Conservation (phyloP, 2,888 invertebrate genomes). For the Lithophane leautieri region DNA sequence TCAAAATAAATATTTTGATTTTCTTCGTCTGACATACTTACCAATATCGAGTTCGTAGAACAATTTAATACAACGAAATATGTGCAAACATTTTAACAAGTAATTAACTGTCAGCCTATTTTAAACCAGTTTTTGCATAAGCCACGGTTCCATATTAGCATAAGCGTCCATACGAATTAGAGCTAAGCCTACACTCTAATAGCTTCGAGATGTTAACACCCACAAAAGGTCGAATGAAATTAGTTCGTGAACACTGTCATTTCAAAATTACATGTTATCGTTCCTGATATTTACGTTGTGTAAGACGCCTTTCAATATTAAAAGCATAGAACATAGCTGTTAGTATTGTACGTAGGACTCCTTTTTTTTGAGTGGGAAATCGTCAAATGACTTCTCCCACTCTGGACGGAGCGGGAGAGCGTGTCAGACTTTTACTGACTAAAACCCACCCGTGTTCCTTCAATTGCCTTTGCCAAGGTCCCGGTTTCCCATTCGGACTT, state of each 20-base stretch:
- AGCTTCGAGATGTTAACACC: constrained; percentile 60
- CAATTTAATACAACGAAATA: background rate
- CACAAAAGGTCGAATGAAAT: constrained; percentile 69
- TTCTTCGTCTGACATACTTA: background rate
- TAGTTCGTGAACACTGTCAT: constrained; percentile 60
- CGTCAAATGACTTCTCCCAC: too few relatives aligned
- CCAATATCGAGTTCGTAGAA: background rate
- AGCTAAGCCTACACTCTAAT: constrained; percentile 53
- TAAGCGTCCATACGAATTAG: constrained; percentile 56
- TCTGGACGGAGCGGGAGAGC: too few relatives aligned
- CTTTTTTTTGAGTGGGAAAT: too few relatives aligned
- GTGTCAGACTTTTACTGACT: too few relatives aligned
- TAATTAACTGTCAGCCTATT: constrained; percentile 52
- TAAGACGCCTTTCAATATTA: constrained; percentile 2
- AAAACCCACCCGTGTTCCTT: too few relatives aligned
- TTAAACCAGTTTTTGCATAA: constrained; percentile 60
- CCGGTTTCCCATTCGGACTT: too few relatives aligned
- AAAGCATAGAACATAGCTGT: background rate
- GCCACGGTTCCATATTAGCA: constrained; percentile 52
- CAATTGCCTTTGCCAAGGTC: too few relatives aligned
- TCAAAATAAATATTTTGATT: background rate
- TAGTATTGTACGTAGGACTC: background rate
- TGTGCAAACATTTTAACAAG: constrained; percentile 33
- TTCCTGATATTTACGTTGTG: constrained; percentile 19
- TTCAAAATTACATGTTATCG: constrained; percentile 59